Evolutionary conservation across 2,797 vertebrate species (phyloP).

Genomic region (Gymnocypris eckloni): DNA sequence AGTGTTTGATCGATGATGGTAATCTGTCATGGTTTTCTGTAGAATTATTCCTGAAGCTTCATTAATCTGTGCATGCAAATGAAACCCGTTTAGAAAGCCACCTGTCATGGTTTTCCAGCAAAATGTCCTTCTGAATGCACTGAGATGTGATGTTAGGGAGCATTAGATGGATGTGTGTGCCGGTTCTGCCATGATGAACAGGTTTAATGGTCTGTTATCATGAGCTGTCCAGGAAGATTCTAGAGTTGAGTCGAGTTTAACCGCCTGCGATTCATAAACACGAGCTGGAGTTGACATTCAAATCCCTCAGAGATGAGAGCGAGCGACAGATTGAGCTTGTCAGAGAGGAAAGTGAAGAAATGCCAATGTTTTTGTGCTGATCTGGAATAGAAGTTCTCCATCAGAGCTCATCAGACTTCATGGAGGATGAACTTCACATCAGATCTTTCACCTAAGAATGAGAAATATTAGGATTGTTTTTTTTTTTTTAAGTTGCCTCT

Average conservation of each 20-base stretch:
- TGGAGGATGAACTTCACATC: too few species aligned
- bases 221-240: conserved; percentile 7
- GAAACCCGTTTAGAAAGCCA: not conserved
- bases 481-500: not conserved
- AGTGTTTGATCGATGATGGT: conserved; percentile 21
- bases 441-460: too few species aligned
- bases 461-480: too few species aligned
- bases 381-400: conserved; percentile 3
- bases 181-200: conserved; percentile 41
- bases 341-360: not conserved
- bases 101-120: not conserved
- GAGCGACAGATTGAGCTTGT: conserved; percentile 19
- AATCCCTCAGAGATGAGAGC: conserved; percentile 11
- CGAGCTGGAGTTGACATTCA: conserved; percentile 15
- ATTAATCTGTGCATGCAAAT: conserved; percentile 21
- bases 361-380: not conserved
- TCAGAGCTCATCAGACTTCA: not conserved
- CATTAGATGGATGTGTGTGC: conserved; percentile 41
- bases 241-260: conserved; percentile 4
- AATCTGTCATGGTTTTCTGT: conserved; percentile 4
- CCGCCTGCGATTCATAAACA: conserved; percentile 21
- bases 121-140: conserved; percentile 4
- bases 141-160: not conserved
- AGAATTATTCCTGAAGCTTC: conserved; percentile 1
- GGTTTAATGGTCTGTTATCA: conserved; percentile 43